Percentiles rank a stretch among this genome's conserved stretches.
Evolutionary conservation across 2,113 vertebrate genomes (phyloP).

Genomic region (Austrofundulus limnaeus): DNA sequence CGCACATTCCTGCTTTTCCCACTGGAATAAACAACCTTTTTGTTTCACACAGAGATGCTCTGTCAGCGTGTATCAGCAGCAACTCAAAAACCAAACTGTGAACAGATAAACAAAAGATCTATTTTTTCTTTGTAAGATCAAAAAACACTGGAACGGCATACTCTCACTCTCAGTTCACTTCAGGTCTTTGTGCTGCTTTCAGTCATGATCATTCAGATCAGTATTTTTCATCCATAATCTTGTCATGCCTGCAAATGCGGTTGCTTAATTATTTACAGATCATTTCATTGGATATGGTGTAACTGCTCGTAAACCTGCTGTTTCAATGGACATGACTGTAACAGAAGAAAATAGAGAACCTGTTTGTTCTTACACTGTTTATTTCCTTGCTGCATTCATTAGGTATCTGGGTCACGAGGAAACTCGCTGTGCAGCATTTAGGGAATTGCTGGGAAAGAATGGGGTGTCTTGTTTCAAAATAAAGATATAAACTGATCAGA

Average conservation of each 20-base stretch:
- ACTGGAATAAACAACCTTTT: conserved; percentile 58
- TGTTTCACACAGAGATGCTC: conserved; percentile 37
- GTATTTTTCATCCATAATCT: background rate
- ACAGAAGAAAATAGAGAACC: background rate
- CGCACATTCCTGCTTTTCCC: conserved; percentile 51
- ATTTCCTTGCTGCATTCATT: background rate
- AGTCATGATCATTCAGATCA: conserved; percentile 16
- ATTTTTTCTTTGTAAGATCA: conserved; percentile 53
- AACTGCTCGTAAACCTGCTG: conserved; percentile 3
- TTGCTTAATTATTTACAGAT: conserved; percentile 10
- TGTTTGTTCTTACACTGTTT: background rate
- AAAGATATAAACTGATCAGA: background rate
- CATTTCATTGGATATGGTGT: conserved; percentile 2
- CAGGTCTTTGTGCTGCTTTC: conserved; percentile 6
- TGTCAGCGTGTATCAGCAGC: conserved; percentile 39
- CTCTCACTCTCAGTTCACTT: conserved; percentile 12
- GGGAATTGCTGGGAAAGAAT: background rate
- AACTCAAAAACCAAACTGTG: conserved; percentile 16
- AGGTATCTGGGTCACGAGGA: conserved; percentile 4
- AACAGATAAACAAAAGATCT: conserved; percentile 13
- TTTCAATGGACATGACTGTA: background rate
- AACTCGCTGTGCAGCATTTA: background rate
- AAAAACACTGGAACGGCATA: conserved; percentile 16
- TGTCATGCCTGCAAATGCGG: conserved; percentile 23
- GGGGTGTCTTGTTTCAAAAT: background rate